Evolutionary conservation across 2,113 vertebrate species (phyloP).

Genomic region (Centrocercus urophasianus): DNA sequence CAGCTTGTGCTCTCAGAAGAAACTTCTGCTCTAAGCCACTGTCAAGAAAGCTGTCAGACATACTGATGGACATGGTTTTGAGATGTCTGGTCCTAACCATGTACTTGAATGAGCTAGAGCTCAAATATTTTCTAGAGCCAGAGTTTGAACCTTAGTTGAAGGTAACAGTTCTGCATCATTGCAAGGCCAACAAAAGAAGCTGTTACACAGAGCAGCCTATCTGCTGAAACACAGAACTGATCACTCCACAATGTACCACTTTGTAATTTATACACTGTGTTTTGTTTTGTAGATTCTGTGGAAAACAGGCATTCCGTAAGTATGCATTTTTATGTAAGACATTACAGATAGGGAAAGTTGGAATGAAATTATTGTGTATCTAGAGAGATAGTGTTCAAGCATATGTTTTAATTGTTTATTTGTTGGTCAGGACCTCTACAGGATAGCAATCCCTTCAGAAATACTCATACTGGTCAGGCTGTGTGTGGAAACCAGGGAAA

Average conservation of each 20-base stretch:
- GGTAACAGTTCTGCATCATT: background rate
- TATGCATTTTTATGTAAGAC: constrained; percentile 31
- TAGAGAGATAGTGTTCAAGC: background rate
- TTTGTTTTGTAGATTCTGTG: constrained; percentile 77
- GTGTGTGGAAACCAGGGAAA: background rate
- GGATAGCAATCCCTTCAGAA: background rate
- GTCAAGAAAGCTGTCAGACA: background rate
- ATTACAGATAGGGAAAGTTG: background rate
- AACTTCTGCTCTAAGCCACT: background rate
- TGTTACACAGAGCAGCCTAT: background rate
- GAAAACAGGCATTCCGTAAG: constrained; percentile 80
- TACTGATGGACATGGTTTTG: background rate
- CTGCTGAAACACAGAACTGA: background rate
- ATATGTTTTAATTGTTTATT: background rate
- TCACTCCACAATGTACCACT: background rate
- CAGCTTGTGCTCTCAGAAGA: background rate
- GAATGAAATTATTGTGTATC: background rate
- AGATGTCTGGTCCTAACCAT: background rate
- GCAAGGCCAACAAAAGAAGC: background rate
- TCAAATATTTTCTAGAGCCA: background rate
- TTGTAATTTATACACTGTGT: background rate
- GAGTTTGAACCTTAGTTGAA: background rate
- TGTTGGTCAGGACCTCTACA: background rate
- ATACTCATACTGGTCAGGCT: background rate
- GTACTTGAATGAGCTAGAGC: background rate